Conservation (phyloP, 2,797 vertebrate genomes). For the Pitangus sulphuratus region DNA sequence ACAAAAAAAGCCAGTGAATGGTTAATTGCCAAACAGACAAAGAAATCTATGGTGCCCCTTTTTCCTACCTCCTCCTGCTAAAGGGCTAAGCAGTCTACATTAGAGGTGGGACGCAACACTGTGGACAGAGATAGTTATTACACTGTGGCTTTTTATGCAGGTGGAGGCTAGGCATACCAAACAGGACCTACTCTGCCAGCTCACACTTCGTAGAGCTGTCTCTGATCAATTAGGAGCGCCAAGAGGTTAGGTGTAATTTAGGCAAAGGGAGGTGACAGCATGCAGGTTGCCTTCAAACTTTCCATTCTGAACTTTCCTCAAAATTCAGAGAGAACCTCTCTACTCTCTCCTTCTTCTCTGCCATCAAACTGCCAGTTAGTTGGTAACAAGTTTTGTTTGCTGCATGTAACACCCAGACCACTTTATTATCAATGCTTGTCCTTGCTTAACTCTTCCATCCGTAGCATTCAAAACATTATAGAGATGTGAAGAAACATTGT, state of each 20-base stretch:
- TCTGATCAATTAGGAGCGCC: neutral
- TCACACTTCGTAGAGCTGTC: neutral
- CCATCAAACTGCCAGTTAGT: neutral
- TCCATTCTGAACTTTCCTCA: neutral
- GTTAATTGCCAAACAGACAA: conserved; percentile 87
- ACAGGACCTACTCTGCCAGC: neutral
- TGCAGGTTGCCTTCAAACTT: conserved; percentile 6
- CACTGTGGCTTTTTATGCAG: neutral
- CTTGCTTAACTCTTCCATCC: neutral
- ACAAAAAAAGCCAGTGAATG: conserved; percentile 87
- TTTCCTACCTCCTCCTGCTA: conserved; percentile 35
- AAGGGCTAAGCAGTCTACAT: conserved; percentile 43
- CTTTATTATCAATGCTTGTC: neutral
- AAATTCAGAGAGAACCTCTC: neutral
- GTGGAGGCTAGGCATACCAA: neutral
- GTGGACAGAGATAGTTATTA: conserved; percentile 34
- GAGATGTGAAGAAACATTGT: neutral
- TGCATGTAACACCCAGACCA: neutral
- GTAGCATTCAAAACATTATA: neutral
- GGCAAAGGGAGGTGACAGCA: conserved; percentile 43
- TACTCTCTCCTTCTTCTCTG: neutral
- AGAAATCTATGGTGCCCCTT: conserved; percentile 70
- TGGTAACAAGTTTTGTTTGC: neutral
- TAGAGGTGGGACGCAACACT: conserved; percentile 40
- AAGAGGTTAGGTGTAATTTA: conserved; percentile 11